Evolutionary conservation across 1,140 invertebrate genomes (phyloP), one percentile per base, ranked within the genome.

Genomic region (Zaprionus davidi): DNA sequence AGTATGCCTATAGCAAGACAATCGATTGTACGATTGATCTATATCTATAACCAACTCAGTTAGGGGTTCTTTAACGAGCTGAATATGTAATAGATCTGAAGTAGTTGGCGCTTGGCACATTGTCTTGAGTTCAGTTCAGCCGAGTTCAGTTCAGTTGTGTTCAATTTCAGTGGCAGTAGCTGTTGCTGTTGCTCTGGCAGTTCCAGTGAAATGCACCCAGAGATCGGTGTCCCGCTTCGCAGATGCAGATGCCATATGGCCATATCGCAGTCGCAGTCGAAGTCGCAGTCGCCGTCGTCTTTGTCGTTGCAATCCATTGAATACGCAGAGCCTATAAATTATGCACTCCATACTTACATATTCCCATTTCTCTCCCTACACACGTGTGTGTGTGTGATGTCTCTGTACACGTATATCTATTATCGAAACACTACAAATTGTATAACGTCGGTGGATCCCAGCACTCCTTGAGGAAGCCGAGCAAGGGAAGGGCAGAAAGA

Each of bases 271-370:
- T 71, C 62, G 81, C 53, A 65, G 80, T 72, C 38, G 56, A 68
- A 81, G 44, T 44, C 20, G 15, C 2, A 11, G 31, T 57, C 55
- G 41, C 31, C 58, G 71, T 28, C 58, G 70, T 64, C 71, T 65
- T 66, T 49, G 70, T 78, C 86, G 85, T 81, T 63, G 71, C 85
- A 88, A 90, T 72, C 85, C 85, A 88, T 88, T 88, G 85, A 88
- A 90, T 86, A 88, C 79, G 86, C 86, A 88, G 85, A 64, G 85
- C 82, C 85, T 83, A 88, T 90, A 88, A 88, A 88, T 88, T 88
- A 90, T 88, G 85, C 84, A 87, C 74, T 81, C 60, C 80, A 82
- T 87, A 75, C 79, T 86, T 86, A 79, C 72, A 86, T 79, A 63
- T 46, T 20, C 28, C 28, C 36, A 36, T 24, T 67, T 53, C 55